Conservation (phyloP, 1,140 invertebrate species). For the Tribolium castaneum region DNA sequence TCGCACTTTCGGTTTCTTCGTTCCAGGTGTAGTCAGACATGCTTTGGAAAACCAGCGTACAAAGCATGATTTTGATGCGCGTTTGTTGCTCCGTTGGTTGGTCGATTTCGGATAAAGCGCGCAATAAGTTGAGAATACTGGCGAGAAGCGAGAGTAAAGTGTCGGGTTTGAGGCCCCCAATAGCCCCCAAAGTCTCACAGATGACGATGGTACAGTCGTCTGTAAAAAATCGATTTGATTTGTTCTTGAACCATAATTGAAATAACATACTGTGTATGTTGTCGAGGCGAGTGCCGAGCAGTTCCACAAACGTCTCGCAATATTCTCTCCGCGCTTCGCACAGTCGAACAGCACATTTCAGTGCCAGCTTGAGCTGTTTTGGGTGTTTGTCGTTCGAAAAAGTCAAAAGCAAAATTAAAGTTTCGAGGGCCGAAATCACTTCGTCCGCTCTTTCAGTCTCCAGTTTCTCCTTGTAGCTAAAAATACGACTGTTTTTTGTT, state of each 20-base stretch:
- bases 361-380: slow-evolving; percentile 71
- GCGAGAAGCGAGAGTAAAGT: slow-evolving; percentile 69
- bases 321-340: slow-evolving; percentile 72
- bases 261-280: slow-evolving; percentile 60
- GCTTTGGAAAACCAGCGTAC: slow-evolving; percentile 86
- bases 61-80: slow-evolving; percentile 73
- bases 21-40: slow-evolving; percentile 74
- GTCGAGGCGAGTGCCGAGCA: slow-evolving; percentile 69
- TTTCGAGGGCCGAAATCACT: slow-evolving; percentile 75
- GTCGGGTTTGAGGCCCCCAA: slow-evolving; percentile 74
- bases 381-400: slow-evolving; percentile 66
- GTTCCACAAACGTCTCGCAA: slow-evolving; percentile 73
- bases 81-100: slow-evolving; percentile 56
- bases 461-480: slow-evolving; percentile 74
- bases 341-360: slow-evolving; percentile 78
- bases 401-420: slow-evolving; percentile 74
- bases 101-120: slow-evolving; percentile 51
- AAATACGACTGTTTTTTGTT: no score
- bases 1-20: slow-evolving; percentile 68
- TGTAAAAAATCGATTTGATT: neutral
- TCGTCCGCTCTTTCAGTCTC: slow-evolving; percentile 72
- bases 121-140: slow-evolving; percentile 69
- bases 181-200: slow-evolving; percentile 77
- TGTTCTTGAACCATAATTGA: neutral
- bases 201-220: slow-evolving; percentile 58